Conservation (phyloP, 2,113 vertebrate genomes). For the Chelonoidis abingdonii region DNA sequence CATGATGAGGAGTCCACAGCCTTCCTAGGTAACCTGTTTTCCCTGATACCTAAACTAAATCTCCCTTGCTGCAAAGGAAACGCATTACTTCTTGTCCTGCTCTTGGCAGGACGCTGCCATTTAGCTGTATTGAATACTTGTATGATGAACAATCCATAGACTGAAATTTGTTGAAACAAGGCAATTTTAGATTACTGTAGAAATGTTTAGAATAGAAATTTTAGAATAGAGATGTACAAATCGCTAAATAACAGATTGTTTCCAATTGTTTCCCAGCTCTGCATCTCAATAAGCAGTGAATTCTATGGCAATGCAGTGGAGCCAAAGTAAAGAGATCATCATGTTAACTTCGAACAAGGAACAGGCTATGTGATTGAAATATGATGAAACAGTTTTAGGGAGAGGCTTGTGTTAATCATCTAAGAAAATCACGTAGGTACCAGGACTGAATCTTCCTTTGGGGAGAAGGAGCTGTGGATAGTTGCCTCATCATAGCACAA, state of each 20-base stretch:
- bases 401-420: not conserved
- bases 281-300: not conserved
- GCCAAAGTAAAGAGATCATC: not conserved
- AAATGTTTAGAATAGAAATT: no score
- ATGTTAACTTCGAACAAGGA: not conserved
- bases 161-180: not conserved
- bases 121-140: not conserved
- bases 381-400: not conserved
- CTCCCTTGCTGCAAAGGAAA: not conserved
- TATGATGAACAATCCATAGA: not conserved
- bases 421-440: conserved; percentile 23
- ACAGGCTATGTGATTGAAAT: not conserved
- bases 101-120: not conserved
- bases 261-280: not conserved
- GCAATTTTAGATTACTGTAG: not conserved
- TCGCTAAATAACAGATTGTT: not conserved
- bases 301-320: not conserved
- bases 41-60: not conserved
- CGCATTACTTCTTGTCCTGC: not conserved
- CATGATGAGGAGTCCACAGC: not conserved
- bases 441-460: conserved; percentile 19
- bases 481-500: conserved; percentile 35
- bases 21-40: not conserved
- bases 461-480: conserved; percentile 16
- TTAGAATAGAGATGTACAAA: not conserved